Evolutionary conservation across 2,888 invertebrate species (phyloP).

Genomic region (Scaptomyza flava): DNA sequence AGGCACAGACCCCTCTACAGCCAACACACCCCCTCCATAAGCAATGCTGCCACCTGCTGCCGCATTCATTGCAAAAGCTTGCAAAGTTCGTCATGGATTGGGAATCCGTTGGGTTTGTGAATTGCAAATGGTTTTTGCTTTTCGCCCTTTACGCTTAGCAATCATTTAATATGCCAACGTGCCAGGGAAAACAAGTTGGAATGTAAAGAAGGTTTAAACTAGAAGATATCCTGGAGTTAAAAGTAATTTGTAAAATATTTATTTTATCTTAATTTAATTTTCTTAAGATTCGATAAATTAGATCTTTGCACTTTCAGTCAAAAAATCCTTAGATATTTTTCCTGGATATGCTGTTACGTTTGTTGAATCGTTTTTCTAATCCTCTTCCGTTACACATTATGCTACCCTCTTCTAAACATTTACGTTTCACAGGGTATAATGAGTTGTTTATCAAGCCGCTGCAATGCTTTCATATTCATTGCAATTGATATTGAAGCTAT

Average conservation of each 20-base stretch:
- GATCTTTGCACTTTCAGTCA: no score
- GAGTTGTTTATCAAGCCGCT: conserved; percentile 68
- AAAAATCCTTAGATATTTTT: no score
- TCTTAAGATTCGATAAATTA: no score
- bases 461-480: conserved; percentile 49
- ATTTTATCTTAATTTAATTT: no score
- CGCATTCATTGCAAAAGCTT: conserved; percentile 53
- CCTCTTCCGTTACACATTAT: neutral
- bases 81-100: conserved; percentile 63
- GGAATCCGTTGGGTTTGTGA: conserved; percentile 53
- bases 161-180: conserved; percentile 69
- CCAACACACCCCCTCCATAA: conserved; percentile 1
- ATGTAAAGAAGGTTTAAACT: neutral
- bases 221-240: neutral
- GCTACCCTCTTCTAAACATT: neutral
- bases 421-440: conserved; percentile 30
- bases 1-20: neutral
- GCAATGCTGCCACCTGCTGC: conserved; percentile 36
- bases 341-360: no score
- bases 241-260: neutral
- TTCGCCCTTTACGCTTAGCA: conserved; percentile 64
- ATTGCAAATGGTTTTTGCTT: conserved; percentile 70
- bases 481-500: conserved; percentile 34
- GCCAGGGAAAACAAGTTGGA: conserved; percentile 39
- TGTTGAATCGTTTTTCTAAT: no score